Percentiles rank a stretch among this genome's conserved stretches.
These are phyloP conservation scores for Pseudolaguvia tuberculata DNA, from an alignment of 2,113 vertebrate species.

Conservation along the genomic window DNA sequence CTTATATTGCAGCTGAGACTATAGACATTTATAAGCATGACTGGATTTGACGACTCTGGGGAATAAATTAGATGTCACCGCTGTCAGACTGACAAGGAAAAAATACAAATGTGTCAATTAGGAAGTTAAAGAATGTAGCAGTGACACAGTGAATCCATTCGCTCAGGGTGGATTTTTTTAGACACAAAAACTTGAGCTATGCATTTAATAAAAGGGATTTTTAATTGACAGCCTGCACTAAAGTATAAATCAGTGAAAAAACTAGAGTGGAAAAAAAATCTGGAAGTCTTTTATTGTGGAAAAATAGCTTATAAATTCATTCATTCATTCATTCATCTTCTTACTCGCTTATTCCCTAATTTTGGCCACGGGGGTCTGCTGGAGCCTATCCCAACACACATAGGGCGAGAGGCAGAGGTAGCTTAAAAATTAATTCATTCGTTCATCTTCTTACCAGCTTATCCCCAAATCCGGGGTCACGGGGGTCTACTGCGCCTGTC, in stretches of 20 bases:
- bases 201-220: background rate
- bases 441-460: too few species aligned
- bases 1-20: slow-evolving; percentile 65
- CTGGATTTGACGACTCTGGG: slow-evolving; percentile 46
- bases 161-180: background rate
- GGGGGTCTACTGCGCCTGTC: too few species aligned
- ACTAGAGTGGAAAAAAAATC: background rate
- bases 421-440: too few species aligned
- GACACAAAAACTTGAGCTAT: background rate
- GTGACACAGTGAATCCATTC: background rate
- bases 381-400: too few species aligned
- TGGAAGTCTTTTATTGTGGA: background rate
- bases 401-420: too few species aligned
- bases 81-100: slow-evolving; percentile 32
- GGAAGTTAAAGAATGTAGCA: slow-evolving; percentile 5
- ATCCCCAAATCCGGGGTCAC: too few species aligned
- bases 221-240: background rate
- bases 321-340: too few species aligned
- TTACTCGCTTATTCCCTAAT: too few species aligned
- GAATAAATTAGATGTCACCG: slow-evolving; percentile 39
- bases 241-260: background rate
- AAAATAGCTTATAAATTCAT: background rate
- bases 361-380: too few species aligned
- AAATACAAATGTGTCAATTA: slow-evolving; percentile 35
- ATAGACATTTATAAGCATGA: slow-evolving; percentile 63